A percentile compares a stretch with the other conserved stretches of the same genome.
Conservation (phyloP, 2,113 vertebrate species). For the Eulemur macaco region DNA sequence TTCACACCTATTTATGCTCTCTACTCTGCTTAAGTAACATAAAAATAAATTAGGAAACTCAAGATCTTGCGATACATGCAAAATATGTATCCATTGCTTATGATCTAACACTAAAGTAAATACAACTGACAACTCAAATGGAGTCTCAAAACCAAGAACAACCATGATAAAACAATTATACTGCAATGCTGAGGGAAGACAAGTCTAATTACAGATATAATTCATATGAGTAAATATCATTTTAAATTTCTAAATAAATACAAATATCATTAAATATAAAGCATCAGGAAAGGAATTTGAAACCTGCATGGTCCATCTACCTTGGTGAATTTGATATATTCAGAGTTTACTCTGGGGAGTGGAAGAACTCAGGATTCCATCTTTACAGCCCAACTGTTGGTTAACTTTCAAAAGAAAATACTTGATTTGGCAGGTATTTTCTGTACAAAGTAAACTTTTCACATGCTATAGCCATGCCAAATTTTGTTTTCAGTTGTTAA, state of each 20-base stretch:
- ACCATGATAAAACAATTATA: conserved; percentile 43
- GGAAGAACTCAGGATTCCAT: neutral
- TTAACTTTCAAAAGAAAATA: conserved; percentile 50
- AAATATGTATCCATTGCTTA: neutral
- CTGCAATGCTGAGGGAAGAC: conserved; percentile 1
- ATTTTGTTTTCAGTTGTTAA: conserved; percentile 40
- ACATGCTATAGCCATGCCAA: neutral
- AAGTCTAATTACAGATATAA: conserved; percentile 37
- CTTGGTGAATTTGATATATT: neutral
- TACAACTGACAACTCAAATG: neutral
- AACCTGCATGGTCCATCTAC: neutral
- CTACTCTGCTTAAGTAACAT: conserved; percentile 12
- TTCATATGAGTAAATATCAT: conserved; percentile 38
- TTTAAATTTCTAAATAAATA: conserved; percentile 64
- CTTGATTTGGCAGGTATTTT: conserved; percentile 45
- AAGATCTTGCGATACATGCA: neutral
- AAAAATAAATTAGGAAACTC: conserved; percentile 30
- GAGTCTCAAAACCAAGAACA: conserved; percentile 29
- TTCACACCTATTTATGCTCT: conserved; percentile 11
- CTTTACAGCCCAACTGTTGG: conserved; percentile 13
- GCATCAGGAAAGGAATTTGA: conserved; percentile 41
- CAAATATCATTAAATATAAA: conserved; percentile 54
- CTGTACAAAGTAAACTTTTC: conserved; percentile 37
- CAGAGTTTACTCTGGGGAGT: neutral
- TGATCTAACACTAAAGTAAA: neutral